phyloP scores from a whole-genome alignment of 30 jellyfish, hydroid and myxozoan species.

The Cassiopea andromeda region DNA sequence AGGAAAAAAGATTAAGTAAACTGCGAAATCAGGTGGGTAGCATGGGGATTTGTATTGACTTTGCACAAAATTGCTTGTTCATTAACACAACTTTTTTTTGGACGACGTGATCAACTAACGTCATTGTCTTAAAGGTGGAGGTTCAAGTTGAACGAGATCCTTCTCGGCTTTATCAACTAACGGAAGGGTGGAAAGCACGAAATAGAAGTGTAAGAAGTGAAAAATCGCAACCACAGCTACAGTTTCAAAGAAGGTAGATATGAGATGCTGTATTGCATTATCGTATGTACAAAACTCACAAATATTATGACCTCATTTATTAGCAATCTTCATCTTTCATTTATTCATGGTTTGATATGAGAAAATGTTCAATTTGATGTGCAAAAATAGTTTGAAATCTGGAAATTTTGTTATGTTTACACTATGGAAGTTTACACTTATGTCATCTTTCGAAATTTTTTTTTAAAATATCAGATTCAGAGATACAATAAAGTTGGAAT shows the following conservation, averaged over 20 bases:
- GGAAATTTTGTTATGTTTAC: too few relatives aligned
- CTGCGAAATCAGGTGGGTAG: constrained; percentile 67
- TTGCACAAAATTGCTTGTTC: background rate
- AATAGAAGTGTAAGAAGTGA: constrained; percentile 32
- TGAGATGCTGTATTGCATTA: background rate
- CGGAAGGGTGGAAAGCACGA: constrained; percentile 91
- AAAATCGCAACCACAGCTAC: constrained; percentile 40
- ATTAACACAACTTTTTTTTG: too few relatives aligned
- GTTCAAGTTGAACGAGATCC: constrained; percentile 93
- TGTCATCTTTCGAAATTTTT: too few relatives aligned
- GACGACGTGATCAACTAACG: too few relatives aligned
- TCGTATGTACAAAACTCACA: background rate
- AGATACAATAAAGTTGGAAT: too few relatives aligned
- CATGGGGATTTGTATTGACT: background rate
- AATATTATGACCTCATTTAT: too few relatives aligned
- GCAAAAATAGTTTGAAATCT: too few relatives aligned
- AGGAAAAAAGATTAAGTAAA: constrained; percentile 73
- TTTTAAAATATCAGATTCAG: too few relatives aligned
- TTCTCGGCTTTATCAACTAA: constrained; percentile 68
- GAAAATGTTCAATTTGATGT: too few relatives aligned
- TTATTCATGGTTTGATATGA: too few relatives aligned
- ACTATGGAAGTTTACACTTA: too few relatives aligned
- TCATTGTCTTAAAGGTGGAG: constrained; percentile 48
- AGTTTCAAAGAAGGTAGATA: constrained; percentile 60
- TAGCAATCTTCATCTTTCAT: too few relatives aligned